Conservation (phyloP, 2,888 invertebrate genomes). For the Coelopa pilipes region DNA sequence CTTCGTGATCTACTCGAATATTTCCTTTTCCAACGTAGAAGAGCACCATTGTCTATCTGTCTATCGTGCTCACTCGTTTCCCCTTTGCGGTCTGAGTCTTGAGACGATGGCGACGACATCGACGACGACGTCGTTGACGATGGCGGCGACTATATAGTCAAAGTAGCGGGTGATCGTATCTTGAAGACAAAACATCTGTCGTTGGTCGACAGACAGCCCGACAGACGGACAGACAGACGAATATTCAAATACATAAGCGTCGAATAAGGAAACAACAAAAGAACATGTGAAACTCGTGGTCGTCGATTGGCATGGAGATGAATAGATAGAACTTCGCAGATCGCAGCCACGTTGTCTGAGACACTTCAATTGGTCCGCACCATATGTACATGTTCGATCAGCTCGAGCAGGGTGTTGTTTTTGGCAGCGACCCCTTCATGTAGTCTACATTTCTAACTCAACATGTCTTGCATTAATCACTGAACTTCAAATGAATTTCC, state of each 20-base stretch:
- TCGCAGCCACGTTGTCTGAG: slow-evolving; percentile 28
- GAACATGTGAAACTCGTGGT: background rate
- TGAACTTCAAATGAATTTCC: too few relatives aligned
- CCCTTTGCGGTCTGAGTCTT: too few relatives aligned
- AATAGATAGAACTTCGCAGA: too few relatives aligned
- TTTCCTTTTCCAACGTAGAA: background rate
- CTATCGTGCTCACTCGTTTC: too few relatives aligned
- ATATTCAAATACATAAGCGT: background rate
- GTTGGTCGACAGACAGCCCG: too few relatives aligned
- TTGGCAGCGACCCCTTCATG: too few relatives aligned
- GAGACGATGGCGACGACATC: too few relatives aligned
- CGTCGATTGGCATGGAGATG: too few relatives aligned
- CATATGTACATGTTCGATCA: background rate
- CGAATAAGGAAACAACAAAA: slow-evolving; percentile 5
- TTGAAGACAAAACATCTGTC: slow-evolving; percentile 11
- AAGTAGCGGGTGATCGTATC: slow-evolving; percentile 11
- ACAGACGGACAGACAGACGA: too few relatives aligned
- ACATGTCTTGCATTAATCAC: too few relatives aligned
- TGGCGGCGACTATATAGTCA: background rate
- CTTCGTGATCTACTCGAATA: background rate
- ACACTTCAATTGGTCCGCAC: slow-evolving; percentile 2
- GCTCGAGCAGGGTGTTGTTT: background rate
- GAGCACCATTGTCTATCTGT: too few relatives aligned
- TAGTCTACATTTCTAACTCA: too few relatives aligned
- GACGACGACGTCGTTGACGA: background rate